Evolutionary conservation across 2,888 invertebrate species (phyloP).

Genomic region (Limenitis camilla): DNA sequence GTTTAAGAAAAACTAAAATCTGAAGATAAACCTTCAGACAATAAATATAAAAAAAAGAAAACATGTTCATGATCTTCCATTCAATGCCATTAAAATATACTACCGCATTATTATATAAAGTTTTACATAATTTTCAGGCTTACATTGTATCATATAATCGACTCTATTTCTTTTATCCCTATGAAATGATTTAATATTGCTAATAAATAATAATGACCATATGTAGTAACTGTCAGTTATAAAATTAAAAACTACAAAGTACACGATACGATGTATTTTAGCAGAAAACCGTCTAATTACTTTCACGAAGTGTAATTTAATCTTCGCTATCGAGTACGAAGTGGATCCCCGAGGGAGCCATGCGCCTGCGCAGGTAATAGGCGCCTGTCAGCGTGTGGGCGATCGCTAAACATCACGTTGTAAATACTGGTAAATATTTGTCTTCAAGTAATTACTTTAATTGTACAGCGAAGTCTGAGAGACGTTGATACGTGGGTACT

Average conservation of each 20-base stretch:
- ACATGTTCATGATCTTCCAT: no score
- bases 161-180: no score
- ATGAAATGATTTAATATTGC: no score
- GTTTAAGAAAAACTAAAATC: no score
- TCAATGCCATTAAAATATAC: no score
- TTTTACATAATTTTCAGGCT: no score
- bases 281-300: slow-evolving; percentile 25
- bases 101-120: no score
- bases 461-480: slow-evolving; percentile 27
- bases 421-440: slow-evolving; percentile 65
- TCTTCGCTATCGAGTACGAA: slow-evolving; percentile 34
- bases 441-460: slow-evolving; percentile 64
- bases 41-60: not conserved
- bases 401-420: slow-evolving; percentile 58
- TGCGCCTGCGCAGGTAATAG: slow-evolving; percentile 45
- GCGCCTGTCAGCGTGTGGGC: slow-evolving; percentile 60
- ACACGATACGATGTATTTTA: slow-evolving; percentile 4
- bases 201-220: not conserved
- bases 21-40: no score
- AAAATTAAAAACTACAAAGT: slow-evolving; percentile 16
- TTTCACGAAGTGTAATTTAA: slow-evolving; percentile 27
- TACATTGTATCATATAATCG: no score
- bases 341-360: slow-evolving; percentile 44
- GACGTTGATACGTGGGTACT: slow-evolving; percentile 25
- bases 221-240: not conserved